Percentiles rank a stretch among this genome's conserved stretches.
Evolutionary conservation across 2,113 vertebrate species (phyloP).

Genomic region (Zosterops hypoxanthus): DNA sequence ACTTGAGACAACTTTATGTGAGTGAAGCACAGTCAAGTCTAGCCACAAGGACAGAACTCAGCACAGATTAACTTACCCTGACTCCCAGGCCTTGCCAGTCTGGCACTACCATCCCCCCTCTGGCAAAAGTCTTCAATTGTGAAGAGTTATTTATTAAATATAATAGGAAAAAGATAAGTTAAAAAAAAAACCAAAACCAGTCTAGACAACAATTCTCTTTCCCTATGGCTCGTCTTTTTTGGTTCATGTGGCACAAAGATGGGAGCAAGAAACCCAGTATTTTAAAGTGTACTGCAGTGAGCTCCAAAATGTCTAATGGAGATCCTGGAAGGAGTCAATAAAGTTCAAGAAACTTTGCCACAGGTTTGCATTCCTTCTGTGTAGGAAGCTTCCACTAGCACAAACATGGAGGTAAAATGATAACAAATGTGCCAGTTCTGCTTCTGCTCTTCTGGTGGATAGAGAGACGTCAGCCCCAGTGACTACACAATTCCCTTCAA

Average conservation of each 20-base stretch:
- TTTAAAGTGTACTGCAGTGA: neutral
- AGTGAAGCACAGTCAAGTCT: neutral
- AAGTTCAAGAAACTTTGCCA: neutral
- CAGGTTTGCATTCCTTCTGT: neutral
- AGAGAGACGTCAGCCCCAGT: neutral
- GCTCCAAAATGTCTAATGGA: neutral
- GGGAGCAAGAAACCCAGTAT: rapidly evolving
- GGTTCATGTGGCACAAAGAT: neutral
- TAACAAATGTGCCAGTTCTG: neutral
- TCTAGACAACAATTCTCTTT: neutral
- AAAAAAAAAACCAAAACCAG: neutral
- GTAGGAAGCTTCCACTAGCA: neutral
- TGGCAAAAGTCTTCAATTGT: neutral
- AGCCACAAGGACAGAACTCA: neutral
- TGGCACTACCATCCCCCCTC: neutral
- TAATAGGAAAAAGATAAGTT: neutral
- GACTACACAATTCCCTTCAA: neutral
- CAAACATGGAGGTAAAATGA: neutral
- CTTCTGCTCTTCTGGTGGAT: neutral
- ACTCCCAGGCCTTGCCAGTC: neutral
- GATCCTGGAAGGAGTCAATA: neutral
- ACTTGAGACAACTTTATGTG: neutral
- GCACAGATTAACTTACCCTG: neutral
- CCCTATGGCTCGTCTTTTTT: neutral
- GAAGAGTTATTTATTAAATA: neutral